Base-by-base conservation (phyloP, 2,113 vertebrate species). In the Rallus limicola region DNA sequence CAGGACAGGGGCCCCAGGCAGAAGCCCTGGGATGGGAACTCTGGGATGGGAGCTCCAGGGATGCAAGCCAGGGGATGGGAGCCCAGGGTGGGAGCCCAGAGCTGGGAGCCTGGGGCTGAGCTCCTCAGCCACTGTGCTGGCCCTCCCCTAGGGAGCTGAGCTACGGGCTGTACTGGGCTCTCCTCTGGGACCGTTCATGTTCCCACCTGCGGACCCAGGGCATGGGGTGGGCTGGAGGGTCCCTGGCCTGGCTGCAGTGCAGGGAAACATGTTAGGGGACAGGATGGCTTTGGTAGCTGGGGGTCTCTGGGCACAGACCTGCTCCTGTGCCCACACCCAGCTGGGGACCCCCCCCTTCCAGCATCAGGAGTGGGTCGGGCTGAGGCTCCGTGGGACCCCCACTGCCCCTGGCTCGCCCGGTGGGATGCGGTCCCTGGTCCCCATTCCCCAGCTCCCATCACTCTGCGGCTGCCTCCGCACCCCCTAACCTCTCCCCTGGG, bases 41-140 rank as follows among this genome's bases (percentile, higher is more conserved):
- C 20, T 13, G 29, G 29, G 10, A 25, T 52, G 36, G 13, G 24
- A 76, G 2, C 42, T 14, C 24, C 19, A 4, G 55, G 17, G 20
- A 29, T 16, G 20, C 7, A 20, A 74, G 7, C 31, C 12, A 7
- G 3, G 33, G 70, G 10, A 33, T 72, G n/a, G 48, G 25, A 44
- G 2, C 34, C 28, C 11, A 24, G 25, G 33, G 48, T 36, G 36
- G 36, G 36, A 36, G 36, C 36, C 13, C 5, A 5, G 50, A 42
- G 19, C 19, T 56, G 13, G 23, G 8, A 52, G 18, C 14, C 42
- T 2, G 3, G 53, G 40, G 6, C 52, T 50, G 20, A 77, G 64
- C 33, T 25, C 4, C 33, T 34, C 40, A 11, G 1, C 34, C 2
- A 1, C 44, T n/a, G 31, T 0, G 31, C 76, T 53, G 44, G 0